Evolutionary conservation across 2,113 vertebrate genomes (phyloP), one percentile per base, ranked within the genome.

Genomic region (Pongo pygmaeus): DNA sequence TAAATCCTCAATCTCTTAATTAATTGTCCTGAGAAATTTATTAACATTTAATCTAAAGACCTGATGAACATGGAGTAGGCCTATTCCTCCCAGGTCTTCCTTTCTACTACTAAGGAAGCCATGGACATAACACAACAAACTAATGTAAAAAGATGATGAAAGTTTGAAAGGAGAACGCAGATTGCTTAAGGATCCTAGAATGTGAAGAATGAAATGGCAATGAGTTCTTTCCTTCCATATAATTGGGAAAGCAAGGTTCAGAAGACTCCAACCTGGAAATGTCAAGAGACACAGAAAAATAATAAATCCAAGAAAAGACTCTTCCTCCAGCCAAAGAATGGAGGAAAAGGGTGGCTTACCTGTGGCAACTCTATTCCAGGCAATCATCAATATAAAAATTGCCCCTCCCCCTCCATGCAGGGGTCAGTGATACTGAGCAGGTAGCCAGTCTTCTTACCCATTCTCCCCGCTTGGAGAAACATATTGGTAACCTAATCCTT

Each of bases 361-460:
- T 40, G 11, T 1, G 32, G 35, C 30, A 88, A 70, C 30, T 9
- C 5, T 38, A 48, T 57, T 75, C 27, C 5, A 72, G 27, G 5
- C 23, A 80, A 74, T 40, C 8, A 48, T 32, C 8, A 9, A 46
- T 1, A n/a, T 17, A 9, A 79, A 52, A 75, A 23, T 55, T 81
- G 4, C 3, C n/a, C 55, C 7, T 52, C 5, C 1, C 4, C 0
- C 8, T 69, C 16, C 70, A 43, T 8, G 13, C 67, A n/a, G 32
- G 32, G 18, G 17, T 85, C 16, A n/a, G 8, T 3, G 23, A 35
- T 23, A 8, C 14, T 64, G 8, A 38, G 7, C 16, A 46, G 16
- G 6, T 12, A 91, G 38, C 16, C 35, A 43, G 13, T 69, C 12
- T 22, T 46, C 5, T 23, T 4, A 1, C 4, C 20, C 17, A 16